Evolutionary conservation across 2,113 vertebrate genomes (phyloP).

Genomic region (Abramis brama): DNA sequence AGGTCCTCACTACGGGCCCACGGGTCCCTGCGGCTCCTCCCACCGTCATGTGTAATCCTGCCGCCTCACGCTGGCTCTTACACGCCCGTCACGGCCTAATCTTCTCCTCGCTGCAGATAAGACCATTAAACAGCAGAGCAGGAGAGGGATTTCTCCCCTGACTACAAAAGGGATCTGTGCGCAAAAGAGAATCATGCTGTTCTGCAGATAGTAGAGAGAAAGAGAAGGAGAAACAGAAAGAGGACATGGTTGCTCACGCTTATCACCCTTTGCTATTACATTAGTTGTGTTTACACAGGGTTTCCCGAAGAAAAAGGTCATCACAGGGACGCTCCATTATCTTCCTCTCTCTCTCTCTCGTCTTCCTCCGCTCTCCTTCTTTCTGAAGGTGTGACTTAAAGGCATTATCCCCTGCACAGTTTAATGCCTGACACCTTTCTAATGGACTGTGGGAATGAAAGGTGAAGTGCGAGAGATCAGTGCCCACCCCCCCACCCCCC

Average conservation of each 20-base stretch:
- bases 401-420: slow-evolving; percentile 53
- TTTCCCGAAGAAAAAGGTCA: slow-evolving; percentile 70
- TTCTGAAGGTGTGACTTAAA: slow-evolving; percentile 55
- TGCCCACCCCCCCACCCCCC: neutral
- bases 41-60: slow-evolving; percentile 49
- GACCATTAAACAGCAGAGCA: slow-evolving; percentile 73
- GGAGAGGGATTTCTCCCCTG: slow-evolving; percentile 67
- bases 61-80: slow-evolving; percentile 47
- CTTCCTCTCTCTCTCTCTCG: slow-evolving; percentile 45
- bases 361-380: slow-evolving; percentile 45
- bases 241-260: slow-evolving; percentile 48
- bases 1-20: neutral
- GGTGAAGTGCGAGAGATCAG: slow-evolving; percentile 36
- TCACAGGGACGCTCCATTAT: slow-evolving; percentile 62
- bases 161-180: slow-evolving; percentile 66
- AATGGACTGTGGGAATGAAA: slow-evolving; percentile 55
- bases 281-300: slow-evolving; percentile 71
- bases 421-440: slow-evolving; percentile 57
- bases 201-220: slow-evolving; percentile 38
- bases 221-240: slow-evolving; percentile 13
- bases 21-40: slow-evolving; percentile 14
- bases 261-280: slow-evolving; percentile 66
- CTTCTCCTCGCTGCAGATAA: slow-evolving; percentile 66
- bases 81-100: slow-evolving; percentile 67
- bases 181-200: slow-evolving; percentile 35